Evolutionary conservation across 2,113 vertebrate species (phyloP), one percentile per base, ranked within the genome.

Genomic region (Addax nasomaculatus): DNA sequence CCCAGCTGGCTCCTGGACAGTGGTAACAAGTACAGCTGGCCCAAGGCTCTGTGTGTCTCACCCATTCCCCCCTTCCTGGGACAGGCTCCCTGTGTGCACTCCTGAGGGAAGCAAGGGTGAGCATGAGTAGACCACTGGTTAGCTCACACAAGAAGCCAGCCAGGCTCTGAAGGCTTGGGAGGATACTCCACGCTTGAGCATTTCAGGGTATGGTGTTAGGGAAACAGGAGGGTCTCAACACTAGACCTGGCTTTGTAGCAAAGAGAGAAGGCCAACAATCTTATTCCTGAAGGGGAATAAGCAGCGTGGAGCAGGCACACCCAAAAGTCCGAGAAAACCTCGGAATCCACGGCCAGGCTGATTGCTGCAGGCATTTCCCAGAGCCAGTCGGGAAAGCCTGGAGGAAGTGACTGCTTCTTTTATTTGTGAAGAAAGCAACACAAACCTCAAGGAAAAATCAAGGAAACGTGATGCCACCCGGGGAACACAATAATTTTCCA

Each of bases 41-140:
- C 43, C 73, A 3, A 0, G 2, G 43, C 45, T 47, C 55, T 2
- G 1, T 5, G 73, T 5, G 6, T 9, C 51, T 45, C 70, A 15
- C 70, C 29, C 13, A 11, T 15, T 2, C 51, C 36, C 12, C 13
- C 0, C 3, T 6, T 39, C 29, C 29, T 5, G 7, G 45, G 51
- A 27, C 27, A 6, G 39, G 51, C 29, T 45, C 39, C 39, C 12
- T 0, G 2, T 1, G 53, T n/a, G 5, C 17, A 21, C 3, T 25
- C 8, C 36, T 0, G 3, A n/a, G 36, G 87, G n/a, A 6, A 8
- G n/a, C 47, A 7, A 16, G 47, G 25, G 23, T 36, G 9, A 27
- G n/a, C 2, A 4, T 58, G 16, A 25, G 55, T 73, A 58, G 51
- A 25, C 2, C 5, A 1, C 29, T 11, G 5, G 39, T 12, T 3